A percentile compares a stretch with the other conserved stretches of the same genome.
phyloP scores from a whole-genome alignment of 2,113 vertebrate species.

The Labrus mixtus region DNA sequence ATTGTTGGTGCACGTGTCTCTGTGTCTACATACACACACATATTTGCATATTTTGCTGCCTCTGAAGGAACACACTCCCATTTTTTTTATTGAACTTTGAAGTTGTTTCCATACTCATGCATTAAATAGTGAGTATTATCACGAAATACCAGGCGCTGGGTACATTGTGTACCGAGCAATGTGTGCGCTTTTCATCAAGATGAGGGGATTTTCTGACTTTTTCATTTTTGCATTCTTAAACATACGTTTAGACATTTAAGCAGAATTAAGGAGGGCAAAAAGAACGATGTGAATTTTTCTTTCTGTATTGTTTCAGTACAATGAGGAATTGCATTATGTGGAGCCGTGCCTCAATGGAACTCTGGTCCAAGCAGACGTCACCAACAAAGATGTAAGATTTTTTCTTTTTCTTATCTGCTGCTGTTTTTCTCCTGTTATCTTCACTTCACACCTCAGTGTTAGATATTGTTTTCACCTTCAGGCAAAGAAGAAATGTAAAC shows the following conservation, averaged over 20 bases:
- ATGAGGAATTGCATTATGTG: constrained; percentile 95
- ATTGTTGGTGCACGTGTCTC: not conserved
- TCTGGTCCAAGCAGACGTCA: constrained; percentile 95
- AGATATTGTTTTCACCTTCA: not conserved
- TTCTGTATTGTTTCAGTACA: constrained; percentile 87
- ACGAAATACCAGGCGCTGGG: constrained; percentile 73
- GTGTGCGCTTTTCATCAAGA: constrained; percentile 29
- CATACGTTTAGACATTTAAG: not conserved
- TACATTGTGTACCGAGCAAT: constrained; percentile 15
- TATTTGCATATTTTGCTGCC: constrained; percentile 46
- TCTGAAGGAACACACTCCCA: constrained; percentile 69
- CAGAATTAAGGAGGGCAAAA: not conserved
- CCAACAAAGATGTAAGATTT: constrained; percentile 96
- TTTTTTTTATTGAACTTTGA: constrained; percentile 84
- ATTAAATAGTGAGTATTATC: constrained; percentile 87
- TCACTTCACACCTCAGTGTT: not conserved
- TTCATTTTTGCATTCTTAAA: constrained; percentile 13
- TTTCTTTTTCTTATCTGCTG: not conserved
- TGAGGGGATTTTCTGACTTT: constrained; percentile 24
- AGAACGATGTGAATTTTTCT: not conserved
- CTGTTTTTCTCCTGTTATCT: constrained; percentile 7
- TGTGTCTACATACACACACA: constrained; percentile 32
- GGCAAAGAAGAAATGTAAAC: not conserved
- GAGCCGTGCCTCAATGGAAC: constrained; percentile 97
- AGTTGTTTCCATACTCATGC: constrained; percentile 86